These are phyloP conservation scores for Dryobotodes eremita DNA, from an alignment of 2,888 invertebrate species.

Conservation along the genomic window DNA sequence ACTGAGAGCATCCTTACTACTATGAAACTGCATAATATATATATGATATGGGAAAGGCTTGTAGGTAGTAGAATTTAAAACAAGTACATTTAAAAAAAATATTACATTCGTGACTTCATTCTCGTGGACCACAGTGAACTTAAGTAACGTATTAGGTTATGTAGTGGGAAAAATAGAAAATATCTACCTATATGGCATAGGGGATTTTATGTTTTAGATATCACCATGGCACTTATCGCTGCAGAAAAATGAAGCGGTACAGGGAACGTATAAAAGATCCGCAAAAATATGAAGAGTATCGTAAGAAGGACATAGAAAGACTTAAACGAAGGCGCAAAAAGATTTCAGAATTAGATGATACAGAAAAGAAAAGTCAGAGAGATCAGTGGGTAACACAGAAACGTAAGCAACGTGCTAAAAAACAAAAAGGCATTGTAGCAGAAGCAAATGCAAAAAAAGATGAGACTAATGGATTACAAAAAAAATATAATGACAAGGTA, in stretches of 20 bases:
- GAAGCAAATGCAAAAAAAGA: constrained; percentile 8
- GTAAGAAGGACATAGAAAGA: not conserved
- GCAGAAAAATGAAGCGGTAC: constrained; percentile 12
- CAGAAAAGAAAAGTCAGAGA: constrained; percentile 14
- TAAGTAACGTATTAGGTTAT: not conserved
- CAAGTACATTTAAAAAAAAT: too few relatives aligned
- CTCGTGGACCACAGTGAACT: not conserved
- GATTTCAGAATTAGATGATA: constrained; percentile 1
- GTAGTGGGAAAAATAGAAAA: not conserved
- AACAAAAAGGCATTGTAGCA: constrained; percentile 4
- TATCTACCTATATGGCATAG: not conserved
- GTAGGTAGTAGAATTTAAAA: too few relatives aligned
- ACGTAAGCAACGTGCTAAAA: constrained; percentile 9
- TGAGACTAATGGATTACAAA: constrained; percentile 10
- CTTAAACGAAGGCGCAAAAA: constrained; percentile 11
- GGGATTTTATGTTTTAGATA: not conserved
- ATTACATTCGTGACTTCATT: too few relatives aligned
- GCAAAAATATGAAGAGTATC: too few relatives aligned
- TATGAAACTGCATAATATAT: constrained; percentile 12
- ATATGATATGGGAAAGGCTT: not conserved
- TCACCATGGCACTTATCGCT: constrained; percentile 10
- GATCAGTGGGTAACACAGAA: constrained; percentile 14
- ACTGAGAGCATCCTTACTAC: constrained; percentile 16
- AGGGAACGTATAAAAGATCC: constrained; percentile 2
- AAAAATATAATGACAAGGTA: constrained; percentile 6